Conservation (phyloP, 1,140 invertebrate species). For the Lysiphlebus fabarum region DNA sequence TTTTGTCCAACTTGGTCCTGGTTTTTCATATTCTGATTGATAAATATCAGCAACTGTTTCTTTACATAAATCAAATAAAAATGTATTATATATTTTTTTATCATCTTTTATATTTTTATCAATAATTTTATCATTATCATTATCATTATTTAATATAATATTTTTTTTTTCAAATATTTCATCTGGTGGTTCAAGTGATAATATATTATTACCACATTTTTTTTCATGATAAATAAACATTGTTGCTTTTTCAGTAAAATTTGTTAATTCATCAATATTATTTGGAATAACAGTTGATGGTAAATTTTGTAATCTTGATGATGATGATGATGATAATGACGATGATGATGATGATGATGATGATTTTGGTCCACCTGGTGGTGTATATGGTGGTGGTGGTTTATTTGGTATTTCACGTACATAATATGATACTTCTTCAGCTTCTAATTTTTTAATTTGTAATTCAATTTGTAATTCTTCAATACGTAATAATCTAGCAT, state of each 20-base stretch:
- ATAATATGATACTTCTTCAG: slow-evolving; percentile 60
- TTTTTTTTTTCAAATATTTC: slow-evolving; percentile 48
- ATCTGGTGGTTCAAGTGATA: slow-evolving; percentile 42
- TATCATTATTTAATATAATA: slow-evolving; percentile 45
- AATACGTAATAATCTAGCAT: slow-evolving; percentile 54
- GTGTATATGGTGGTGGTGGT: slow-evolving; percentile 70
- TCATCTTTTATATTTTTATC: slow-evolving; percentile 41
- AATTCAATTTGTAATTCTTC: slow-evolving; percentile 63
- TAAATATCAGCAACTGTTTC: slow-evolving; percentile 60
- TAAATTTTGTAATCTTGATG: slow-evolving; percentile 38
- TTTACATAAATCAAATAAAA: slow-evolving; percentile 66
- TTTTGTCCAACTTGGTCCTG: slow-evolving; percentile 59
- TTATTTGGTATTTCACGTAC: slow-evolving; percentile 69
- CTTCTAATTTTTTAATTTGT: slow-evolving; percentile 62
- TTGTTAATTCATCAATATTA: slow-evolving; percentile 51
- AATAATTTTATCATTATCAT: slow-evolving; percentile 46
- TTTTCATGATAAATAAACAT: slow-evolving; percentile 51
- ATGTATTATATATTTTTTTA: slow-evolving; percentile 51
- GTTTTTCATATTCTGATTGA: slow-evolving; percentile 48
- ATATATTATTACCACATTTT: slow-evolving; percentile 46
- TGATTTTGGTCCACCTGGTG: slow-evolving; percentile 48
- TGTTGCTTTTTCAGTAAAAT: slow-evolving; percentile 51
- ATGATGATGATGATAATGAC: slow-evolving; percentile 32
- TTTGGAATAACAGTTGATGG: slow-evolving; percentile 50
- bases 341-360: slow-evolving; percentile 37